Evolutionary conservation across 2,888 invertebrate species (phyloP).

Genomic region (Autographa gamma): DNA sequence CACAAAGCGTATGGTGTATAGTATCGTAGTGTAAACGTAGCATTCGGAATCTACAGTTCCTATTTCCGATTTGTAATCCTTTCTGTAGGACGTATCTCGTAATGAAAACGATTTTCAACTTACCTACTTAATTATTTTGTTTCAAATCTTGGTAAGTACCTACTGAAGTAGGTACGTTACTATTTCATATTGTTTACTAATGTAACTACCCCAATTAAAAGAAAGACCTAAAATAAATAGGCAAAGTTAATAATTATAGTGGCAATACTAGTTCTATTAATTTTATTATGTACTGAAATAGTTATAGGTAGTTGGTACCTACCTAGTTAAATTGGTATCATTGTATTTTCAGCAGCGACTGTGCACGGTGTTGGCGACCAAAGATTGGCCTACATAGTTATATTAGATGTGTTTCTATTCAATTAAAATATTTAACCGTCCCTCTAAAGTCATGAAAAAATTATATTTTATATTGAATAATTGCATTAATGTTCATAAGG

Average conservation of each 20-base stretch:
- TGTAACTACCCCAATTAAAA: background rate
- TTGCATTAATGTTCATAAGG: background rate
- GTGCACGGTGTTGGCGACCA: constrained; percentile 17
- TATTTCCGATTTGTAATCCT: no score
- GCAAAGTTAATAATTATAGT: background rate
- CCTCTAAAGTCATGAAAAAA: constrained; percentile 19
- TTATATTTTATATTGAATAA: constrained; percentile 4
- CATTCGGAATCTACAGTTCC: no score
- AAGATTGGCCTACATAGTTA: constrained; percentile 43
- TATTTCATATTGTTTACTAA: no score
- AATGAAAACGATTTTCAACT: no score
- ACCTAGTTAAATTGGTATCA: background rate
- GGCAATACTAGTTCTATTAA: background rate
- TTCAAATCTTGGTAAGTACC: no score
- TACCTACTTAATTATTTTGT: no score
- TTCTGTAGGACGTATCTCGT: no score
- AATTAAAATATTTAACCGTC: constrained; percentile 28
- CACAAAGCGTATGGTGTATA: no score
- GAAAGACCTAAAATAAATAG: background rate
- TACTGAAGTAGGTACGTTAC: no score
- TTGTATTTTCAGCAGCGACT: constrained; percentile 10
- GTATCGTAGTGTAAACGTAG: no score
- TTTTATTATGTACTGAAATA: background rate
- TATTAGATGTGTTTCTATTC: constrained; percentile 12
- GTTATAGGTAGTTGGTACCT: background rate